Conservation (phyloP, 2,113 vertebrate genomes). For the Python bivittatus region DNA sequence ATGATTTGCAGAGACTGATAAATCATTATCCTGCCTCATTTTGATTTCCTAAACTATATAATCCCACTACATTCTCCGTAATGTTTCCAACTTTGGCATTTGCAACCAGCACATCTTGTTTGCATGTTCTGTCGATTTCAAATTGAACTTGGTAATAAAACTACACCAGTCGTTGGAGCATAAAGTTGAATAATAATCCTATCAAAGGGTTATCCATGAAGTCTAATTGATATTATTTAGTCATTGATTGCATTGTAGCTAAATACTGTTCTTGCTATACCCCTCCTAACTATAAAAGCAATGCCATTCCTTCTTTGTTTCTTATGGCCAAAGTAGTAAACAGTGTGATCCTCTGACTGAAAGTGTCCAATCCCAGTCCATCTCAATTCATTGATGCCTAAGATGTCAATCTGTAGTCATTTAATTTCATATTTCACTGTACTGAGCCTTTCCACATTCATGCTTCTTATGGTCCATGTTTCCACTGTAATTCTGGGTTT, state of each 20-base stretch:
- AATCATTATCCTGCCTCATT: too few species aligned
- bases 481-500: background rate
- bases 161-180: background rate
- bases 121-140: background rate
- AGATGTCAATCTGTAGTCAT: background rate
- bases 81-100: background rate
- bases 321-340: background rate
- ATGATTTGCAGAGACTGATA: too few species aligned
- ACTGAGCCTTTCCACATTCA: background rate
- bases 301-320: background rate
- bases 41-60: background rate
- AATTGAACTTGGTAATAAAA: background rate
- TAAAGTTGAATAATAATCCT: background rate
- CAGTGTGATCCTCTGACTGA: background rate
- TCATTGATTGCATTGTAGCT: background rate
- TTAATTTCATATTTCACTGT: background rate
- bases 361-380: background rate
- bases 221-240: background rate
- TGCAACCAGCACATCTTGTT: background rate
- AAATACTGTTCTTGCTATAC: background rate
- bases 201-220: background rate
- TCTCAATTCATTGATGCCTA: background rate
- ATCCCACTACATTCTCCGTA: background rate
- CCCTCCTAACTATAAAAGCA: background rate
- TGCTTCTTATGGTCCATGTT: background rate